These are phyloP conservation scores for Lucilia cuprina DNA, from an alignment of 1,140 invertebrate genomes.

Conservation along the genomic window DNA sequence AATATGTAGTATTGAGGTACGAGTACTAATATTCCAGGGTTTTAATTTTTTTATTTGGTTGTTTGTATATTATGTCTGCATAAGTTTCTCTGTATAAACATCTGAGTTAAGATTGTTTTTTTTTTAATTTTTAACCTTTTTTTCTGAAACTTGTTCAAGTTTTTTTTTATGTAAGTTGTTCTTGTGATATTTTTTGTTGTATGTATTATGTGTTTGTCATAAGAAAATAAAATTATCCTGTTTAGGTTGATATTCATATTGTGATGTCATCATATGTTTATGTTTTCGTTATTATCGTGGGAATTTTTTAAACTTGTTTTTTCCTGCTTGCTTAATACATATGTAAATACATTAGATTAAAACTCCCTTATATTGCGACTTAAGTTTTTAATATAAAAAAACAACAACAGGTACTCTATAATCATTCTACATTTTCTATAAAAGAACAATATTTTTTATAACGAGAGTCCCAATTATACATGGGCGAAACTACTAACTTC, in stretches of 20 bases:
- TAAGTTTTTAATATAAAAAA: no score
- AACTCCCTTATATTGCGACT: no score
- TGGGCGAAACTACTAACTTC: no score
- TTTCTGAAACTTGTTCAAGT: constrained; percentile 5
- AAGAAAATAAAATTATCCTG: neutral
- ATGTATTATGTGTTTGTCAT: neutral
- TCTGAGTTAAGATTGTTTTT: neutral
- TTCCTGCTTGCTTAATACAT: no score
- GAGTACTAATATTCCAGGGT: neutral
- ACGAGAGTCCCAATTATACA: no score
- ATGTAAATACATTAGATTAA: no score
- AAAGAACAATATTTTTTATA: no score
- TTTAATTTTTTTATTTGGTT: neutral
- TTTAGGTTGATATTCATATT: no score
- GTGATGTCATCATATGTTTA: constrained; percentile 17
- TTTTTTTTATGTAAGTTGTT: neutral
- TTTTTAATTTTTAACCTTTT: neutral
- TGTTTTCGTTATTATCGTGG: neutral
- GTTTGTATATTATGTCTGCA: neutral
- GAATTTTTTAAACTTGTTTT: constrained; percentile 18
- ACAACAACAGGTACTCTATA: no score
- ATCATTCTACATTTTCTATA: no score
- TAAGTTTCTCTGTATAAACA: neutral
- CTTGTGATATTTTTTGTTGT: neutral
- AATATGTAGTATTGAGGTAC: no score